Percentiles rank a stretch among this genome's conserved stretches.
These are phyloP conservation scores for Nycticryphes semicollaris DNA, from an alignment of 2,113 vertebrate genomes.

Conservation along the genomic window DNA sequence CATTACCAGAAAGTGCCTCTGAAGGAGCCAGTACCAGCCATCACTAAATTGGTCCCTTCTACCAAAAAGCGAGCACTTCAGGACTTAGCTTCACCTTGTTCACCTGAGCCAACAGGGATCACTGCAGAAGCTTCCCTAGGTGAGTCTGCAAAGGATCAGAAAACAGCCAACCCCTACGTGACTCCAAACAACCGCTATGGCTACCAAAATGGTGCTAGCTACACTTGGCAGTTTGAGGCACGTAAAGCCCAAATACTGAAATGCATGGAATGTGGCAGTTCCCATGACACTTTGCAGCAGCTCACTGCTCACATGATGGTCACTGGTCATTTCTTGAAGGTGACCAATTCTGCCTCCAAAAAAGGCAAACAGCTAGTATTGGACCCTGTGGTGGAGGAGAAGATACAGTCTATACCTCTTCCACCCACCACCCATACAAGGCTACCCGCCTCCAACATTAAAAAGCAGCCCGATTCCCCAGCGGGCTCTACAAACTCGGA, in stretches of 20 bases:
- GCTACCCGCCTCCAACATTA: slow-evolving; percentile 83
- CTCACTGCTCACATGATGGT: slow-evolving; percentile 99
- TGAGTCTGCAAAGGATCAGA: slow-evolving; percentile 91
- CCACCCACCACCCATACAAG: slow-evolving; percentile 92
- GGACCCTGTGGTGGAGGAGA: slow-evolving; percentile 92
- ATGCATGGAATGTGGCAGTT: slow-evolving; percentile 99
- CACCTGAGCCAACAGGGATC: slow-evolving; percentile 86
- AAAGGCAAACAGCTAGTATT: slow-evolving; percentile 96
- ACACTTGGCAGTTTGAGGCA: slow-evolving; percentile 99
- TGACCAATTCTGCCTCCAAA: slow-evolving; percentile 97
- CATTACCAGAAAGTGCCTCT: slow-evolving; percentile 99
- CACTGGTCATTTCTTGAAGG: slow-evolving; percentile 97
- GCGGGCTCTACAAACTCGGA: slow-evolving; percentile 73
- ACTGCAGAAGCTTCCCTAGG: slow-evolving; percentile 78
- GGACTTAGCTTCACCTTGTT: slow-evolving; percentile 90
- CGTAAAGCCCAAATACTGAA: slow-evolving; percentile 98
- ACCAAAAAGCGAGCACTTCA: slow-evolving; percentile 95
- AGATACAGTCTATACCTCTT: slow-evolving; percentile 96
- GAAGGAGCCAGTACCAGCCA: slow-evolving; percentile 97
- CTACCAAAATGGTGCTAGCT: slow-evolving; percentile 99
- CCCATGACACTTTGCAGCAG: slow-evolving; percentile 96
- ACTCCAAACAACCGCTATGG: slow-evolving; percentile 98
- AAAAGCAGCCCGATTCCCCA: slow-evolving; percentile 87
- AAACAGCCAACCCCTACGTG: slow-evolving; percentile 92
- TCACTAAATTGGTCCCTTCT: slow-evolving; percentile 93